Base-by-base conservation (phyloP, 2,113 vertebrate species). In the Bothrops jararaca region DNA sequence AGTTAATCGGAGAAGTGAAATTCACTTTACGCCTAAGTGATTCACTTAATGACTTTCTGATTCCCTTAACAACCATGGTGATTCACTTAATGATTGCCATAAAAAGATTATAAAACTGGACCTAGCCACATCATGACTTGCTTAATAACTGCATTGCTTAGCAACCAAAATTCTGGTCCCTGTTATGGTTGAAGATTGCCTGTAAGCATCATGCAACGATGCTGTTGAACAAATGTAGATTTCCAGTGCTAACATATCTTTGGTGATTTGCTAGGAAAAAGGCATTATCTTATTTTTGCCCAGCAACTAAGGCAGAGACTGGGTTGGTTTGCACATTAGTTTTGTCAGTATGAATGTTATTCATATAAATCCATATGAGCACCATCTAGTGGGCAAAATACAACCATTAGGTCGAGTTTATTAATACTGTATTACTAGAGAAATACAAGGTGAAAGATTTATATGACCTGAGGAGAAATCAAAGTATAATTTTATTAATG, bases 311-410 rank as follows among this genome's bases (percentile, higher is more conserved):
- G 11, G 12, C 22, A 89, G 57, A 13, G 24, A 89, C 26, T 60
- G 18, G 56, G 20, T 64, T 64, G 42, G 24, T 64, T 45, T 64
- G 24, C 18, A 45, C 42, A 64, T 50, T 48, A 6, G 4, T 48
- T 92, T 42, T 56, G 85, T 56, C 6, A 11, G 52, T 29, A 34
- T 52, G 89, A 6, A 50, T 8, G 1, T 9, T 92, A 52, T 85
- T 94, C 8, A 94, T 89, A 56, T 56, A 92, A 88, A 0, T 74
- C 92, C 64, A 52, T 48, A 0, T 39, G 50, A 94, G 89, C 88
- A 92, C 91, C 23, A 90, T 91, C 60, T 45, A 34, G 56, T 92
- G 39, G 42, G 54, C 64, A 80, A 91, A 94, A 74, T 94, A 42
- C 85, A 89, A 91, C 2, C 5, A 89, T 91, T 42, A 86, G 74